Evolutionary conservation across 2,797 vertebrate genomes (phyloP).

Genomic region (Novumbra hubbsi): DNA sequence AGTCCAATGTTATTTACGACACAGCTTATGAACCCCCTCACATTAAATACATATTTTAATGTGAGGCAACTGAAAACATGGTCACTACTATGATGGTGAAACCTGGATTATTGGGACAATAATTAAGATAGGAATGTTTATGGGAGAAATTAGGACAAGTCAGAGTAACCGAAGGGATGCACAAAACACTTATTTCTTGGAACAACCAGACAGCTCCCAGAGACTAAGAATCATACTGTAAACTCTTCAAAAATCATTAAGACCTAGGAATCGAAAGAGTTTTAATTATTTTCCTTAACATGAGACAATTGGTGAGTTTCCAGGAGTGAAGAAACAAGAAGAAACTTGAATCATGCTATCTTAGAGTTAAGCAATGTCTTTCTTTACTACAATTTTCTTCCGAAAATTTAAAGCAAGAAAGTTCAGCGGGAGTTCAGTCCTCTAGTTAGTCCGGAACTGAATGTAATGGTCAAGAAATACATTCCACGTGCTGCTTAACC

Average conservation of each 20-base stretch:
- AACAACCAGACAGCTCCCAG: background rate
- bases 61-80: no score
- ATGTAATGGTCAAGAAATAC: conserved; percentile 18
- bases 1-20: no score
- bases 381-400: background rate
- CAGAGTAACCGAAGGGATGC: no score
- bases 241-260: background rate
- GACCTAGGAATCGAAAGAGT: background rate
- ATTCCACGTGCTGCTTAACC: conserved; percentile 1
- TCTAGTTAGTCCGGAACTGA: conserved; percentile 25
- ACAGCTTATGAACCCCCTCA: no score
- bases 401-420: conserved; percentile 6
- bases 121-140: no score
- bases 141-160: no score
- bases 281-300: background rate
- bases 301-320: background rate
- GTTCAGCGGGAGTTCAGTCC: conserved; percentile 34
- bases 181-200: no score
- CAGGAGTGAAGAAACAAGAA: background rate
- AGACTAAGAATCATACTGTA: background rate
- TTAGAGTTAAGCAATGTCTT: background rate
- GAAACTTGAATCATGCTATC: background rate
- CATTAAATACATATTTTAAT: no score
- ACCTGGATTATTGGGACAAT: no score
- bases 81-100: no score